phyloP scores from a whole-genome alignment of 1,140 invertebrate genomes.

The Magallana gigas region DNA sequence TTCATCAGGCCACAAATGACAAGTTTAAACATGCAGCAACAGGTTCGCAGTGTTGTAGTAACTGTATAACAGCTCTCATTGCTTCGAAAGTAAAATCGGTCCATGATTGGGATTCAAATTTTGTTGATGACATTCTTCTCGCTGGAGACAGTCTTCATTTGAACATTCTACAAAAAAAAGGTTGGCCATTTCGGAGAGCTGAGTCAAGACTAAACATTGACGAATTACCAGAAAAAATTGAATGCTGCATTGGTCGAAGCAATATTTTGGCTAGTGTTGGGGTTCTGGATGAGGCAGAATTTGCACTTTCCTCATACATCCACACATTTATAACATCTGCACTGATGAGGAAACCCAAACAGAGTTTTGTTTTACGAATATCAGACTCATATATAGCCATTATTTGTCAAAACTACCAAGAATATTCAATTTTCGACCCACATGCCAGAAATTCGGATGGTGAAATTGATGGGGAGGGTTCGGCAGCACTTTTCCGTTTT shows the following conservation, averaged over 20 bases:
- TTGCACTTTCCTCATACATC: conserved; percentile 3
- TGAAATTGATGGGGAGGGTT: not conserved
- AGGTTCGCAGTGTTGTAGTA: conserved; percentile 2
- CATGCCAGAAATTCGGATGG: not conserved
- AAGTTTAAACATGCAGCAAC: not conserved
- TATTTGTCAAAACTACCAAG: not conserved
- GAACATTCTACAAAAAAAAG: not conserved
- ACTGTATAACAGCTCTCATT: not conserved
- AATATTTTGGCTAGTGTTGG: not conserved
- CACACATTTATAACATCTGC: not conserved
- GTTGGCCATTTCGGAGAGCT: not conserved
- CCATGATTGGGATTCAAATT: not conserved
- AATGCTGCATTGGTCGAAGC: not conserved
- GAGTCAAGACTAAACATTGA: conserved; percentile 3
- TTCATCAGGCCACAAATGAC: not conserved
- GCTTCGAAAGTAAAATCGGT: not conserved
- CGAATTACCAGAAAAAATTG: conserved; percentile 5
- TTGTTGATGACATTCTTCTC: not conserved
- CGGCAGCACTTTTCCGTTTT: not conserved
- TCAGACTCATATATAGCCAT: not conserved
- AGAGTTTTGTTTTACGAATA: conserved; percentile 1
- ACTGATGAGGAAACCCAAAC: not conserved
- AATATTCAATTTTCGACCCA: conserved; percentile 6
- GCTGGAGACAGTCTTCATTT: not conserved
- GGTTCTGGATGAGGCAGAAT: not conserved